Conservation (phyloP, 2,888 invertebrate species). For the Xanthostigma xanthostigma region DNA sequence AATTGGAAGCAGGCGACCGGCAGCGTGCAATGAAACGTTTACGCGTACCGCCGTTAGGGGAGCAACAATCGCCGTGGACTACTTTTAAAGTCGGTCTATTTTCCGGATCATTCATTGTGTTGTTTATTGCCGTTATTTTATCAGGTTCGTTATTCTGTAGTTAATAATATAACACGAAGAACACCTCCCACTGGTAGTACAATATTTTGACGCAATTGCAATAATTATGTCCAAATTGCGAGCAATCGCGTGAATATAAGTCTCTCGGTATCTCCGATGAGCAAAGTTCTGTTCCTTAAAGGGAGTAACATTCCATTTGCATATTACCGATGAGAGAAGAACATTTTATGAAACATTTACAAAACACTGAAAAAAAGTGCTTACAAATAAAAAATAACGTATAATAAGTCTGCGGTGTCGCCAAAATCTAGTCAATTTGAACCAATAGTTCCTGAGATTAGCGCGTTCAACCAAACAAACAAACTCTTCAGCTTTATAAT, state of each 20-base stretch:
- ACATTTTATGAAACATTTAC: too few relatives aligned
- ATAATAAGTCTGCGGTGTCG: background rate
- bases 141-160: conserved; percentile 34
- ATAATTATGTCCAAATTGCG: too few relatives aligned
- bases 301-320: too few relatives aligned
- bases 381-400: too few relatives aligned
- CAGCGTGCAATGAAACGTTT: conserved; percentile 78
- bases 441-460: too few relatives aligned
- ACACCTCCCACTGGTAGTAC: background rate
- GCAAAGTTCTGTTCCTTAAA: too few relatives aligned
- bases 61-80: conserved; percentile 68
- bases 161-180: conserved; percentile 16
- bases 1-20: conserved; percentile 63
- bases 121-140: conserved; percentile 54
- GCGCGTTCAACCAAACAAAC: too few relatives aligned
- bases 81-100: conserved; percentile 76
- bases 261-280: too few relatives aligned
- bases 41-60: conserved; percentile 72
- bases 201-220: background rate
- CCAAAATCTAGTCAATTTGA: background rate
- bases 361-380: too few relatives aligned
- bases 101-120: conserved; percentile 65
- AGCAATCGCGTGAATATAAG: too few relatives aligned
- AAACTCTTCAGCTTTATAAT: too few relatives aligned
- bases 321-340: too few relatives aligned